phyloP scores from a whole-genome alignment of 2,113 vertebrate genomes.

The Lamprologus callipterus region DNA sequence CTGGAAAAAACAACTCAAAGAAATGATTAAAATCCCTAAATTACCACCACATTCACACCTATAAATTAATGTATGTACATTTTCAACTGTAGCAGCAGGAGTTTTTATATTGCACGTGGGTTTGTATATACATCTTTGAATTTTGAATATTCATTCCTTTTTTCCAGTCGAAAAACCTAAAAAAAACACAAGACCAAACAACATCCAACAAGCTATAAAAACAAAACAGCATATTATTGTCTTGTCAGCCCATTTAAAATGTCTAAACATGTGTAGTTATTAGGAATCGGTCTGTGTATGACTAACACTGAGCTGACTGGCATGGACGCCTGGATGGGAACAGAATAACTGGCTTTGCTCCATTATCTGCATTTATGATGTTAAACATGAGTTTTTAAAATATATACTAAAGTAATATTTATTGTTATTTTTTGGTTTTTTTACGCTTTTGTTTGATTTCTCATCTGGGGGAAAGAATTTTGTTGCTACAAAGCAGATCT shows the following conservation, averaged over 20 bases:
- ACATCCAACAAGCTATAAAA: neutral
- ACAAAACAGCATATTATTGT: neutral
- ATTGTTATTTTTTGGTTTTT: neutral
- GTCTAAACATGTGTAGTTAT: neutral
- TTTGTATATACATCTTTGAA: neutral
- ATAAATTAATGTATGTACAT: neutral
- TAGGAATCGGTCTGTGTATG: neutral
- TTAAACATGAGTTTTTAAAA: neutral
- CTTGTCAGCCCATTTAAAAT: neutral
- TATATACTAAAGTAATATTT: neutral
- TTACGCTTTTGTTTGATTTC: neutral
- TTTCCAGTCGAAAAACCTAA: neutral
- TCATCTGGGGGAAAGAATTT: neutral
- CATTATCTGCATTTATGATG: neutral
- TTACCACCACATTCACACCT: neutral
- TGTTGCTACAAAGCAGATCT: neutral
- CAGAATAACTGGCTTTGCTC: neutral
- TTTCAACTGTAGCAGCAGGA: neutral
- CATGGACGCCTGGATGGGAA: neutral
- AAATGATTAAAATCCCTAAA: neutral
- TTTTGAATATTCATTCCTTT: neutral
- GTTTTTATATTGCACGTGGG: neutral
- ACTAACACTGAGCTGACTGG: neutral
- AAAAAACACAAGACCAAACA: no score
- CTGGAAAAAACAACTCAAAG: neutral